These are phyloP conservation scores for Typhlomys cinereus DNA, from an alignment of 2,113 vertebrate species.

Conservation along the genomic window DNA sequence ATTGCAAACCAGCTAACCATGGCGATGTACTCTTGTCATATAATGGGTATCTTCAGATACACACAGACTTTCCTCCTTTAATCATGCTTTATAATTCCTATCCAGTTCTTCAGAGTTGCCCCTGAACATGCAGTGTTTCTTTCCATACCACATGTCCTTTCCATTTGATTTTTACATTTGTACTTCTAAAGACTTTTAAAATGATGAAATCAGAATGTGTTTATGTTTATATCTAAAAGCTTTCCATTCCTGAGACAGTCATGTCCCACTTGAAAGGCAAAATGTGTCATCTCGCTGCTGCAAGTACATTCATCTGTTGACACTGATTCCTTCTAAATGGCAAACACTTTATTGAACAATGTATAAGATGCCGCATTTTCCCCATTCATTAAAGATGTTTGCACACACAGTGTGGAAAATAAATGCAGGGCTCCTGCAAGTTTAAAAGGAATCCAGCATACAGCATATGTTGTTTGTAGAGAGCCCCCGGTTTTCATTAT, in stretches of 20 bases:
- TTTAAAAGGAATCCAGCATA: constrained; percentile 42
- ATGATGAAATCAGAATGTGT: not conserved
- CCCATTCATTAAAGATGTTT: constrained; percentile 41
- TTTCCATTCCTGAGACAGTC: not conserved
- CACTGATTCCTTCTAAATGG: not conserved
- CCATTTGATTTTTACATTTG: constrained; percentile 27
- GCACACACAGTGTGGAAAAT: constrained; percentile 9
- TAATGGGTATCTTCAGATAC: not conserved
- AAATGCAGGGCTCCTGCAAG: constrained; percentile 47
- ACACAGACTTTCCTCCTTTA: not conserved
- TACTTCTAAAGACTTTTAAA: not conserved
- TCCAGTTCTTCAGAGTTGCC: not conserved
- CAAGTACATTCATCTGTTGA: not conserved
- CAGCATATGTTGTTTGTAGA: constrained; percentile 66
- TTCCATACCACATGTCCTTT: not conserved
- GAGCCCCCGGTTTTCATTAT: constrained; percentile 64
- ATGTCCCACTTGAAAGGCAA: not conserved
- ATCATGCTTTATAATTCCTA: not conserved
- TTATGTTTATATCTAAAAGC: constrained; percentile 27
- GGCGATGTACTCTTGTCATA: not conserved
- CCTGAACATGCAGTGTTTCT: not conserved
- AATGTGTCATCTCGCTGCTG: not conserved
- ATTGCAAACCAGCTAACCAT: not conserved
- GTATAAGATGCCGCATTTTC: constrained; percentile 38
- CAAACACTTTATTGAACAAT: constrained; percentile 5